phyloP scores from a whole-genome alignment of 2,113 vertebrate genomes.

The Zosterops hypoxanthus region DNA sequence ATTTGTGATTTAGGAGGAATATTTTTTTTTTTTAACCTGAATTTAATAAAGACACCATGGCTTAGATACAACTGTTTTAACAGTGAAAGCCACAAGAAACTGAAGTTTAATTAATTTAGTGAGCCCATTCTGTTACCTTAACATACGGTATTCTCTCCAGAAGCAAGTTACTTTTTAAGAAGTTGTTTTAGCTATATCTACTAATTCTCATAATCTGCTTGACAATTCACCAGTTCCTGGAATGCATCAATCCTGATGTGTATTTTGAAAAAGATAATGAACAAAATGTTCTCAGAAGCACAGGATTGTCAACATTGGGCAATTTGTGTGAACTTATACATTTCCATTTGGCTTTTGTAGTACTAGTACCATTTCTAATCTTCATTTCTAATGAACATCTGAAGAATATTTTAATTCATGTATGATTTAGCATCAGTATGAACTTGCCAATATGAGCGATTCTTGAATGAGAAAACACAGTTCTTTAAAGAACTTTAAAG shows the following conservation, averaged over 20 bases:
- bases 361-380: background rate
- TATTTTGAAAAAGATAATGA: background rate
- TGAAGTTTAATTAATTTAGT: background rate
- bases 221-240: background rate
- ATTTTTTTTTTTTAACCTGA: background rate
- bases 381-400: background rate
- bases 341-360: background rate
- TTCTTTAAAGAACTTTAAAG: background rate
- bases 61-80: background rate
- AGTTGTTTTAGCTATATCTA: background rate
- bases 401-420: background rate
- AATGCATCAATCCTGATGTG: background rate
- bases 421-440: background rate
- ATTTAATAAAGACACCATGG: background rate
- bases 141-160: background rate
- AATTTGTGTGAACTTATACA: background rate
- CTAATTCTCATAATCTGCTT: background rate
- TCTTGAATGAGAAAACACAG: background rate
- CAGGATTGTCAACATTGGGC: background rate
- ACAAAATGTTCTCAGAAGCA: background rate
- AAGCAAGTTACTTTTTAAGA: background rate
- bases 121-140: background rate
- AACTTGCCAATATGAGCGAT: background rate
- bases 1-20: background rate
- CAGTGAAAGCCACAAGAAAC: background rate